phyloP scores from a whole-genome alignment of 2,797 vertebrate genomes.

The Bovichtus variegatus region DNA sequence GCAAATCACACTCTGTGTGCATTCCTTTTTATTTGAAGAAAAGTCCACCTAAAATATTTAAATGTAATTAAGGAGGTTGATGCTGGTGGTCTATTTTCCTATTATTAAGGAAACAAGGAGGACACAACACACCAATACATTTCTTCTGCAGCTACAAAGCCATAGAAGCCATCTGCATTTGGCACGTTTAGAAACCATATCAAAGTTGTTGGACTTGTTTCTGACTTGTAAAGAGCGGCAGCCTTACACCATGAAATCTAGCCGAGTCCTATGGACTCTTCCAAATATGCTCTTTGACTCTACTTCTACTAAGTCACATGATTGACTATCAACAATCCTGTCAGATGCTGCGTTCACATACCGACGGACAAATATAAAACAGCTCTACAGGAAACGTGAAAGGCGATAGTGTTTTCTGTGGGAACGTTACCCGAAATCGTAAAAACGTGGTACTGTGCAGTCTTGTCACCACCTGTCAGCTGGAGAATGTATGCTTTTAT shows the following conservation, averaged over 20 bases:
- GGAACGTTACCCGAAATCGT: not conserved
- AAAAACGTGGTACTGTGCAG: not conserved
- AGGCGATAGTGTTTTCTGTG: not conserved
- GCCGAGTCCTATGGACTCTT: no score
- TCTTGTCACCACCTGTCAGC: not conserved
- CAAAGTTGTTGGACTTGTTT: not conserved
- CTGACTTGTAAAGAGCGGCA: no score
- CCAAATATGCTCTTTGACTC: fast-evolving
- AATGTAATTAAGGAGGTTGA: not conserved
- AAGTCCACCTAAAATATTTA: not conserved
- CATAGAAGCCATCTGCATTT: not conserved
- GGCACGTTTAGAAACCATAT: not conserved
- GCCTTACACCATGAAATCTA: no score
- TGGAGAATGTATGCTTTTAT: not conserved
- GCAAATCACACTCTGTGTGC: no score
- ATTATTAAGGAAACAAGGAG: not conserved
- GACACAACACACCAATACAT: not conserved
- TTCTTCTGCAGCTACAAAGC: not conserved
- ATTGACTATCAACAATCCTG: conserved; percentile 4
- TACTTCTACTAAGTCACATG: conserved; percentile 45
- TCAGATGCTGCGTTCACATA: conserved; percentile 13
- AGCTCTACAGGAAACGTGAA: not conserved
- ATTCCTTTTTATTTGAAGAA: not conserved
- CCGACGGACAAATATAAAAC: fast-evolving
- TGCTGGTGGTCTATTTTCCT: not conserved